Conservation (phyloP, 2,888 invertebrate species). For the Cosmia trapezina region DNA sequence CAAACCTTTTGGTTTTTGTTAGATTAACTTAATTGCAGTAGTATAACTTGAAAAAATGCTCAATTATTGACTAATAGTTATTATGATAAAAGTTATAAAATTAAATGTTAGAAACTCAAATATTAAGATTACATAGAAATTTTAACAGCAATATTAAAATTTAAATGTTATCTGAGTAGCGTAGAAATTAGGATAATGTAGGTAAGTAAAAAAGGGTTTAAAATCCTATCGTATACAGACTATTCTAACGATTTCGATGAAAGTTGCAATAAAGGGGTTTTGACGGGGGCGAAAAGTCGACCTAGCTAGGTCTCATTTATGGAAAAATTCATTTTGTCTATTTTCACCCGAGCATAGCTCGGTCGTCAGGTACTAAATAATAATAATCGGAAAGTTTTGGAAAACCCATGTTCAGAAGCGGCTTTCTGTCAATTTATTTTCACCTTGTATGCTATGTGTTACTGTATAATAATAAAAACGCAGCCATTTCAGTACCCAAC, state of each 20-base stretch:
- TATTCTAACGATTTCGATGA: no score
- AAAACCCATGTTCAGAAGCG: background rate
- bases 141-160: background rate
- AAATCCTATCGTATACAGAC: background rate
- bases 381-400: background rate
- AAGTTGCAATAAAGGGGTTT: no score
- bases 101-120: conserved; percentile 10
- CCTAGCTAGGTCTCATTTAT: no score
- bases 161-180: background rate
- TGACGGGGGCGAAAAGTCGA: no score
- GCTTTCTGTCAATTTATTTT: background rate
- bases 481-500: background rate
- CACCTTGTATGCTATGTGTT: background rate
- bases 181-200: background rate
- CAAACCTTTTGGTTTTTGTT: conserved; percentile 16
- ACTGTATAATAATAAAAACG: background rate
- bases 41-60: conserved; percentile 10
- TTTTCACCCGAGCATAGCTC: no score
- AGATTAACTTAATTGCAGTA: conserved; percentile 12
- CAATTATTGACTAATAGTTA: conserved; percentile 21
- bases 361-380: background rate
- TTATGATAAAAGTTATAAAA: conserved; percentile 24
- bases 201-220: background rate
- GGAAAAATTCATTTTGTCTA: no score
- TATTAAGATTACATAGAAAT: conserved; percentile 3